Evolutionary conservation across 2,113 vertebrate genomes (phyloP).

Genomic region (Semicossyphus pulcher): DNA sequence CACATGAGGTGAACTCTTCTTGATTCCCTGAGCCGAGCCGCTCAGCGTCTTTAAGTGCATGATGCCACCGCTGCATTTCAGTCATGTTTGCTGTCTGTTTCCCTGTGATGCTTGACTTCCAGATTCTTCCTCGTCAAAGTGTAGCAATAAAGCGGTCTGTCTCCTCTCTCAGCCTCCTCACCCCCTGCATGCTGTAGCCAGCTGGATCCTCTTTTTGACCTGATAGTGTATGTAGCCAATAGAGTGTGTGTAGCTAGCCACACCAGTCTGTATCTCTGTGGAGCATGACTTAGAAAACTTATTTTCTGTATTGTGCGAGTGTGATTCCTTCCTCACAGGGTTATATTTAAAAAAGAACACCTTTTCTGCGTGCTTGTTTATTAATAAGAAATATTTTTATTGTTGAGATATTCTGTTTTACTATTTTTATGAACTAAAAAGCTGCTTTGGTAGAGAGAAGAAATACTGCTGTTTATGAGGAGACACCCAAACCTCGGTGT

Average conservation of each 20-base stretch:
- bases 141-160: constrained; percentile 80
- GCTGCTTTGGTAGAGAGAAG: constrained; percentile 57
- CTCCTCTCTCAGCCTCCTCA: constrained; percentile 51
- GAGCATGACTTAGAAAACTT: constrained; percentile 73
- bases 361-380: constrained; percentile 56
- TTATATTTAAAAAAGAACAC: constrained; percentile 27
- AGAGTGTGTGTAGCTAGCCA: constrained; percentile 68
- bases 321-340: constrained; percentile 49
- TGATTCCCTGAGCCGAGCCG: constrained; percentile 22
- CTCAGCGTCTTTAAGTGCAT: constrained; percentile 69
- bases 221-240: constrained; percentile 73
- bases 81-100: constrained; percentile 67
- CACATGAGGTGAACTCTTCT: constrained; percentile 41
- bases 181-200: constrained; percentile 75
- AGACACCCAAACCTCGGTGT: constrained; percentile 58
- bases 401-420: constrained; percentile 59
- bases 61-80: constrained; percentile 71
- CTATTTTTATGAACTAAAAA: constrained; percentile 71
- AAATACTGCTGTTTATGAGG: constrained; percentile 46
- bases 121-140: constrained; percentile 80
- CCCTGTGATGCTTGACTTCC: constrained; percentile 78
- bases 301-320: constrained; percentile 64
- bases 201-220: constrained; percentile 63
- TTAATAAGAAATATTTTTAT: constrained; percentile 62
- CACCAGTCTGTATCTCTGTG: constrained; percentile 65